A percentile compares a stretch with the other conserved stretches of the same genome.
phyloP scores from a whole-genome alignment of 1,140 invertebrate species.

The Zelostemma sp. region DNA sequence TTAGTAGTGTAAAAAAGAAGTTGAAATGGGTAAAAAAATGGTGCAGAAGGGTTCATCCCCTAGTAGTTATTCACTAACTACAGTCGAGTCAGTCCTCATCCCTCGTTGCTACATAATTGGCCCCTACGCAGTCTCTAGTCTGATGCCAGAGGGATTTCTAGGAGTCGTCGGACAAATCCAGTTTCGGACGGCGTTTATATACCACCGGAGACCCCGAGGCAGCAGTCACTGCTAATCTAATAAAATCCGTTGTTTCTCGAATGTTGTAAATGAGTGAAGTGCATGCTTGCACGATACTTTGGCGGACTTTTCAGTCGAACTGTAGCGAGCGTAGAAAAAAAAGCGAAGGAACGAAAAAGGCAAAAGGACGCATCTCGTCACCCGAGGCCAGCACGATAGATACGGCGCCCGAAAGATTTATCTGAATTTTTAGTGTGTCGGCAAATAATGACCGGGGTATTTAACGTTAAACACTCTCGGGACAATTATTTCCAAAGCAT shows the following conservation, averaged over 20 bases:
- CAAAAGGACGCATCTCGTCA: conserved; percentile 4
- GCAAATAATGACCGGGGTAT: conserved; percentile 1
- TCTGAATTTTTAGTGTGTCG: conserved; percentile 9
- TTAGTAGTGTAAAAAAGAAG: conserved; percentile 23
- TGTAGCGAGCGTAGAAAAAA: conserved; percentile 2
- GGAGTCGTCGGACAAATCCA: conserved; percentile 59
- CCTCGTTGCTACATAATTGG: conserved; percentile 60
- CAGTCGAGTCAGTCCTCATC: conserved; percentile 52
- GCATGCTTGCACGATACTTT: conserved; percentile 41
- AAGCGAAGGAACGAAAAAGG: not conserved
- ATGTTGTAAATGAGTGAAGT: conserved; percentile 52
- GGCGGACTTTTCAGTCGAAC: conserved; percentile 11
- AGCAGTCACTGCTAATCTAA: conserved; percentile 60
- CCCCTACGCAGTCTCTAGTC: conserved; percentile 58
- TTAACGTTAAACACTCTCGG: not conserved
- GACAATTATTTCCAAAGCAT: not conserved
- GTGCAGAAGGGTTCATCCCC: conserved; percentile 55
- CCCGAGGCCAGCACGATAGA: conserved; percentile 7
- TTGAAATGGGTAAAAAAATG: conserved; percentile 47
- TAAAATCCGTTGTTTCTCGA: conserved; percentile 61
- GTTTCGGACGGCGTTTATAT: conserved; percentile 57
- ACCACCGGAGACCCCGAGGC: conserved; percentile 48
- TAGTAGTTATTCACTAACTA: conserved; percentile 56
- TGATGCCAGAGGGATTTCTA: conserved; percentile 66
- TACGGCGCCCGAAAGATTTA: conserved; percentile 7